Base-by-base conservation (phyloP, 2,888 invertebrate genomes). In the Monoplex corrugatus region DNA sequence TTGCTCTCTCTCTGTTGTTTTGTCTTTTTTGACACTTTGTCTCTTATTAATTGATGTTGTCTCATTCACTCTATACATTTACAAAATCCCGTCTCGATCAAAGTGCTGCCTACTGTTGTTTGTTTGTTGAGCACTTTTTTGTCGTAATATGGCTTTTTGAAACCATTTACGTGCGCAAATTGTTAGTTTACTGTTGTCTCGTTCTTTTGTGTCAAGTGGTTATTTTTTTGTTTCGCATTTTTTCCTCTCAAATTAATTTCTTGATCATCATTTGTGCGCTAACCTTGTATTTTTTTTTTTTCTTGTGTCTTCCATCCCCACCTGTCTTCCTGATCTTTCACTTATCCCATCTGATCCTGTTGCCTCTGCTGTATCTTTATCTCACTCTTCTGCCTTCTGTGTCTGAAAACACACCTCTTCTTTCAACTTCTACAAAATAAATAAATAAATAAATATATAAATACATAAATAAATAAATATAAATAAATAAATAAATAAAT, bases 321-420 rank as follows among this genome's bases (percentile, higher is more conserved):
- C 28, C n/a, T n/a, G 28, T 5, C 68, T n/a, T 68, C 28, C 68
- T 68, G 23, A 8, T 5, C n/a, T 28, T 68, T 5, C 5, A n/a
- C n/a, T 2, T 68, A n/a, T 28, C 2, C 2, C 19, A 6, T 68
- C 0, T 68, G 23, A 23, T 68, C n/a, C 63, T 63, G 19, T 28
- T 19, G 5, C 23, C 28, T 19, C 23, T 63, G 19, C 63, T 63
- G 10, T 28, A 19, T 68, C 5, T 19, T 3, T 0, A 0, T 1
- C 2, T 3, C 23, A 8, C 2, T 28, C 23, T 28, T 5, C 6
- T 28, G 6, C 5, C 6, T 68, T 2, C 0, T 5, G 6, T 28
- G 0, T 2, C 23, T 68, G 6, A 0, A n/a, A 0, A 8, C 2
- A 0, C 23, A 0, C 0, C 0, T 3, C 5, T 2, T 68, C 23